Base-by-base conservation (phyloP, 2,888 invertebrate species). In the Peribatodes rhomboidaria region DNA sequence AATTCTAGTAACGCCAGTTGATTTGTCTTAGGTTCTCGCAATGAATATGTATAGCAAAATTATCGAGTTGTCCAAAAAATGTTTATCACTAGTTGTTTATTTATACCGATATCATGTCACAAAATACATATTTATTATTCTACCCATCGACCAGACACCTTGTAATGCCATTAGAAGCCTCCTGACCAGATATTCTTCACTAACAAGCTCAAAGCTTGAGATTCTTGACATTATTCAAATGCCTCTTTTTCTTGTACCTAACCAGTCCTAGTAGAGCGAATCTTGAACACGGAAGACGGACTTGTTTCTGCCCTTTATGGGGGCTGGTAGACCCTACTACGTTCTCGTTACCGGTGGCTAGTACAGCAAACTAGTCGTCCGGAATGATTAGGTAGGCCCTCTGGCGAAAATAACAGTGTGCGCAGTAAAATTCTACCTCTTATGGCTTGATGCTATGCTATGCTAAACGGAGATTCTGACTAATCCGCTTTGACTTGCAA, bases 231-330 rank as follows among this genome's bases (percentile, higher is more conserved):
- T 70, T 70, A 70, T 73, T 68, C 46, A 69, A 69, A 72, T 70
- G 33, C 58, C 53, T 39, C 56, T 62, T 69, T 67, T 72, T 70
- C 69, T 69, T 53, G 55, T 57, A 20, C 37, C 58, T 44, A 68
- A 59, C 69, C 59, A 61, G 67, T 67, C 52, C 50, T 46, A 54
- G 61, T 49, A 27, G 33, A 53, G 58, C 57, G 61, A 61, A 59
- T 67, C 68, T 65, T 68, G 68, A 63, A 68, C 71, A 73, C 69
- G 71, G 73, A 73, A 73, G 72, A 68, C 56, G 59, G 59, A 65
- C 73, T 64, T 37, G 73, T 69, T 68, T 37, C 59, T 57, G 22
- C 69, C 71, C 54, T 73, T 59, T 73, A 73, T 65, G 69, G 73
- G 47, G 61, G 55, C 56, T 50, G 31, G 52, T 57, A 66, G 42